phyloP scores from a whole-genome alignment of 2,113 vertebrate species.

The Coptodon rendalli region DNA sequence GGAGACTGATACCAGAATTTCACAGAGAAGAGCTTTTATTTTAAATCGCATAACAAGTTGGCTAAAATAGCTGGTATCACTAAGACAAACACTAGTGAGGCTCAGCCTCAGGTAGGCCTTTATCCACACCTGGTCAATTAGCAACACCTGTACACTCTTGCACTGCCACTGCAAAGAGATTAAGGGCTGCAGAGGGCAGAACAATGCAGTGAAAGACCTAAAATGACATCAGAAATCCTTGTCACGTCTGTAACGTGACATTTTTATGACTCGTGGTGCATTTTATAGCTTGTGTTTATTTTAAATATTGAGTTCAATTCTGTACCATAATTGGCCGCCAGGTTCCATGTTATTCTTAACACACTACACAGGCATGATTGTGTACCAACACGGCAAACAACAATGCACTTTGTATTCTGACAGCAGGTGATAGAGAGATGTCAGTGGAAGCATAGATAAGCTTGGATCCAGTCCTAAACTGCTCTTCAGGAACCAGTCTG shows the following conservation, averaged over 20 bases:
- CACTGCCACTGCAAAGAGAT: not conserved
- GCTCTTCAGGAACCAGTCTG: not conserved
- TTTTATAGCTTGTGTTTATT: not conserved
- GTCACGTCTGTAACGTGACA: not conserved
- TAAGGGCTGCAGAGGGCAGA: rapidly evolving
- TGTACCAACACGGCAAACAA: not conserved
- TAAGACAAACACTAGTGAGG: rapidly evolving
- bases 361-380: not conserved
- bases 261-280: not conserved
- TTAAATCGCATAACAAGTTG: not conserved
- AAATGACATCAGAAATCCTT: not conserved
- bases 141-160: rapidly evolving
- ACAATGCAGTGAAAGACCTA: rapidly evolving
- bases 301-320: not conserved
- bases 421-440: not conserved
- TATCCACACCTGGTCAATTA: rapidly evolving
- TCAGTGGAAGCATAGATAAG: not conserved
- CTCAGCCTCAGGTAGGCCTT: rapidly evolving
- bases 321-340: rapidly evolving
- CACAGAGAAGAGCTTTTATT: not conserved
- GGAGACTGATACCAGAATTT: not conserved
- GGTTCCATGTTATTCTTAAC: not conserved
- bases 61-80: not conserved
- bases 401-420: rapidly evolving
- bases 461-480: not conserved